These are phyloP conservation scores for Cataglyphis livida DNA, from an alignment of 2,888 invertebrate species.

Conservation along the genomic window DNA sequence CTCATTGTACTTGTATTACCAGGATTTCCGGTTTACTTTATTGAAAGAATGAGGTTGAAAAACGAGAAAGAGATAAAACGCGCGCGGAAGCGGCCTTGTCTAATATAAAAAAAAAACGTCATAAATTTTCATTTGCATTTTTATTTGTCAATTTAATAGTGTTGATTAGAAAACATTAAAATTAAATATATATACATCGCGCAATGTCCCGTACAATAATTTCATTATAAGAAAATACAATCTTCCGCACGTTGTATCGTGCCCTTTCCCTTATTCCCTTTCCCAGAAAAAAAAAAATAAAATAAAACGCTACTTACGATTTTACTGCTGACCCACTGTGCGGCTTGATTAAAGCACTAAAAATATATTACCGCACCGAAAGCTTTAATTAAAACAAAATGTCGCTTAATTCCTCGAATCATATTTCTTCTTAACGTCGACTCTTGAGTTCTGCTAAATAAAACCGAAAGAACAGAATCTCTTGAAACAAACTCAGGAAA, in stretches of 20 bases:
- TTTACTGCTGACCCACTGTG: slow-evolving; percentile 27
- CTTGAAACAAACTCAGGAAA: not conserved
- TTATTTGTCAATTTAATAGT: slow-evolving; percentile 11
- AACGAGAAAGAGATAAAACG: not conserved
- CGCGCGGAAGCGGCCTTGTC: not conserved
- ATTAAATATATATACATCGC: not conserved
- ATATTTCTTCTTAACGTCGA: slow-evolving; percentile 15
- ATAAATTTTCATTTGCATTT: slow-evolving; percentile 29
- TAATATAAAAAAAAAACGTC: slow-evolving; percentile 8
- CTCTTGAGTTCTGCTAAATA: not conserved
- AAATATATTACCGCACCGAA: slow-evolving; percentile 40
- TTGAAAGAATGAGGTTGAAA: not conserved
- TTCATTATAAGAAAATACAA: slow-evolving; percentile 1
- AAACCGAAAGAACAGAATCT: not conserved
- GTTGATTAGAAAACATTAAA: slow-evolving; percentile 12
- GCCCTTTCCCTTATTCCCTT: not conserved
- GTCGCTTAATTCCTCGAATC: slow-evolving; percentile 42
- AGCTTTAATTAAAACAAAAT: slow-evolving; percentile 50
- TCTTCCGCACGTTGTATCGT: not conserved
- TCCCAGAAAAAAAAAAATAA: slow-evolving; percentile 11
- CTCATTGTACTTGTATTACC: slow-evolving; percentile 49
- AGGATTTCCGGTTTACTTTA: slow-evolving; percentile 57
- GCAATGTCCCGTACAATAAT: not conserved
- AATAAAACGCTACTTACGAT: slow-evolving; percentile 47
- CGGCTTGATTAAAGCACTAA: slow-evolving; percentile 52